Evolutionary conservation across 2,113 vertebrate species (phyloP).

Genomic region (Ailurus styani): DNA sequence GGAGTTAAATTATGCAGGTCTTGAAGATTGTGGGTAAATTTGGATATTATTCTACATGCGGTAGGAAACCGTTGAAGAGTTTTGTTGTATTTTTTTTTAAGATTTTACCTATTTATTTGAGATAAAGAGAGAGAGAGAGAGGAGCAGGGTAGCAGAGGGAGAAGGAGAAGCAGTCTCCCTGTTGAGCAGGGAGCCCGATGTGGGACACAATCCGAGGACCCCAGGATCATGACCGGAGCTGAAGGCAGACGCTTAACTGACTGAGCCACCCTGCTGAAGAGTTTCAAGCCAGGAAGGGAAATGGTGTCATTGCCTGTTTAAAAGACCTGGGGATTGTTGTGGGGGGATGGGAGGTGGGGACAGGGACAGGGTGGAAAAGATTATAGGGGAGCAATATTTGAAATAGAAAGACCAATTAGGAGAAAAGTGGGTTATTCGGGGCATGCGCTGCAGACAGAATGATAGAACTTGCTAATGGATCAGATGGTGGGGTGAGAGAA

Average conservation of each 20-base stretch:
- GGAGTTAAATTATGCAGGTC: not conserved
- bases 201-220: not conserved
- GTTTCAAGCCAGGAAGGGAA: not conserved
- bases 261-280: not conserved
- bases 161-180: not conserved
- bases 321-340: not conserved
- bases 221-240: not conserved
- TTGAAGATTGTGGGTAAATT: not conserved
- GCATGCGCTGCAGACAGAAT: not conserved
- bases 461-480: not conserved
- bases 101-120: not conserved
- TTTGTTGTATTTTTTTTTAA: not conserved
- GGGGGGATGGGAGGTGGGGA: not conserved
- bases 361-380: not conserved
- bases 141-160: not conserved
- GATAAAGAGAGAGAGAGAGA: not conserved
- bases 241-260: not conserved
- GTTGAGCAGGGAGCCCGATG: not conserved
- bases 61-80: not conserved
- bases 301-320: not conserved
- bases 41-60: not conserved
- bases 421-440: not conserved
- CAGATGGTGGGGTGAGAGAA: not conserved
- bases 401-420: not conserved
- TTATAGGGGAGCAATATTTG: not conserved